These are phyloP conservation scores for Tamandua tetradactyla DNA, from an alignment of 2,797 vertebrate genomes.

Conservation along the genomic window DNA sequence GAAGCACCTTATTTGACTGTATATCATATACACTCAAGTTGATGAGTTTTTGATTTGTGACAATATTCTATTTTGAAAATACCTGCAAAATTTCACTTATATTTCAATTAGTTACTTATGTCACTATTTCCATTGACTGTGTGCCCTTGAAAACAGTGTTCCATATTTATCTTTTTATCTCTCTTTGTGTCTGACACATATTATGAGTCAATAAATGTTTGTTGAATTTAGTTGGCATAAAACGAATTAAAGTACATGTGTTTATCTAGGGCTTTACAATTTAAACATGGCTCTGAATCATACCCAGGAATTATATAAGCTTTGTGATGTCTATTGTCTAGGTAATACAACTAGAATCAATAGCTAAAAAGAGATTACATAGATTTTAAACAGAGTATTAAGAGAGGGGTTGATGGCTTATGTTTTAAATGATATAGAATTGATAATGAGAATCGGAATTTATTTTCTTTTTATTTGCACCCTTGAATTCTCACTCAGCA, in stretches of 20 bases:
- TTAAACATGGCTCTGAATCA: background rate
- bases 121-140: background rate
- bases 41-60: background rate
- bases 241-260: background rate
- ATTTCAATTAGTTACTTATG: background rate
- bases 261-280: background rate
- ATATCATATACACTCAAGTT: background rate
- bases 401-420: background rate
- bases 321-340: background rate
- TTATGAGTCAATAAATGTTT: constrained; percentile 27
- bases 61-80: constrained; percentile 51
- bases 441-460: background rate
- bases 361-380: background rate
- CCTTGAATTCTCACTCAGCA: background rate
- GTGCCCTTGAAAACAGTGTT: background rate
- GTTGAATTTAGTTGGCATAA: constrained; percentile 18
- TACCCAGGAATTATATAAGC: background rate
- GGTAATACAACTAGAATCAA: background rate
- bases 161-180: background rate
- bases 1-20: constrained; percentile 22
- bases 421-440: background rate
- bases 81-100: background rate
- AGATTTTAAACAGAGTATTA: background rate
- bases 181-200: constrained; percentile 20
- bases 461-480: background rate